phyloP scores from a whole-genome alignment of 2,113 vertebrate genomes.

The Chascanopsetta lugubris region DNA sequence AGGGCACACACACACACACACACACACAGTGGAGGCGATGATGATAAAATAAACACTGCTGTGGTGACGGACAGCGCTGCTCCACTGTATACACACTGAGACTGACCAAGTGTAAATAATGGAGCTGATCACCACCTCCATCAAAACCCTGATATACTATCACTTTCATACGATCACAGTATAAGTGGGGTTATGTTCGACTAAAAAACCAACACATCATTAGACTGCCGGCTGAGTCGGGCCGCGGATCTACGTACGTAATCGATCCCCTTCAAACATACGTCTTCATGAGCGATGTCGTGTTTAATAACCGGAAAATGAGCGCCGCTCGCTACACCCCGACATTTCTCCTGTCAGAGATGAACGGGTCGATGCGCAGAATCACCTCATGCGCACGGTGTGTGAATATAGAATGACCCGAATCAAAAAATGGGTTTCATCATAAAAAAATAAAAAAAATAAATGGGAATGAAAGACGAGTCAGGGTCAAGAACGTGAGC shows the following conservation, averaged over 20 bases:
- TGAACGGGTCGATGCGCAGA: neutral
- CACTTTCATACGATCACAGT: slow-evolving; percentile 5
- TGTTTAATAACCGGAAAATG: slow-evolving; percentile 13
- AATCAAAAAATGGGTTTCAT: slow-evolving; percentile 58
- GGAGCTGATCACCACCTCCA: neutral
- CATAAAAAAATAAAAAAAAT: slow-evolving; percentile 49
- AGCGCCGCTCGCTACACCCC: neutral
- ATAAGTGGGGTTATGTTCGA: neutral
- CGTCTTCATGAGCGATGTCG: slow-evolving; percentile 8
- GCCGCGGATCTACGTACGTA: neutral
- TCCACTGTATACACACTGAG: neutral
- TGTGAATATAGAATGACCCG: slow-evolving; percentile 32
- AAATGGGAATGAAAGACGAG: slow-evolving; percentile 51
- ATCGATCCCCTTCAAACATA: slow-evolving; percentile 6
- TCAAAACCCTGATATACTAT: neutral
- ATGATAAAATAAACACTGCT: neutral
- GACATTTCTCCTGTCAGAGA: neutral
- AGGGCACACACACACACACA: slow-evolving; percentile 5
- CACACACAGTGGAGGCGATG: neutral
- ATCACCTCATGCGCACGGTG: neutral
- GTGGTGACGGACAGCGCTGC: neutral
- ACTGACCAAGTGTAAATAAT: slow-evolving; percentile 20
- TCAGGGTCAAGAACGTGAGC: slow-evolving; percentile 62
- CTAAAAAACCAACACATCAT: slow-evolving; percentile 6
- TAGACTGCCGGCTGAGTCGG: neutral